Conservation (phyloP, 2,797 vertebrate genomes). For the Alca torda region DNA sequence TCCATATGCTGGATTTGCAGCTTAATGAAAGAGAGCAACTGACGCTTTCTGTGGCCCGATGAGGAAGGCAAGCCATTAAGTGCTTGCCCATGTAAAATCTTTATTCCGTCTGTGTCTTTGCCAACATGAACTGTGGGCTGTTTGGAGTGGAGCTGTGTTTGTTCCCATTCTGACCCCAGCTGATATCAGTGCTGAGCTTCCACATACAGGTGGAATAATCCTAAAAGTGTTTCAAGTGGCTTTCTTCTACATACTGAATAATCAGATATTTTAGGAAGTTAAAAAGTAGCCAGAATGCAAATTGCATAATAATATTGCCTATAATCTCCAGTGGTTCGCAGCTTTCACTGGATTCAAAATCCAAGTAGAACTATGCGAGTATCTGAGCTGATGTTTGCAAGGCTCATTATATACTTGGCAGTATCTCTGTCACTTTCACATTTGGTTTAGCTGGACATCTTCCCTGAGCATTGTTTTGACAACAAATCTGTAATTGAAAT, state of each 20-base stretch:
- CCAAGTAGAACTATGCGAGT: not conserved
- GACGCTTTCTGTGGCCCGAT: not conserved
- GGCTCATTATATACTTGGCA: not conserved
- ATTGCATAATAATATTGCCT: not conserved
- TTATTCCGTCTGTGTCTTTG: not conserved
- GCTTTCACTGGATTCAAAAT: not conserved
- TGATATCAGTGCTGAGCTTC: not conserved
- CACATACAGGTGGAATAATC: not conserved
- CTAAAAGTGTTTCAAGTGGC: rapidly evolving
- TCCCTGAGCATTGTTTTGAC: not conserved
- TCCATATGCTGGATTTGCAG: not conserved
- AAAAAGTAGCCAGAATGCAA: not conserved
- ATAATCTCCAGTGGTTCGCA: not conserved
- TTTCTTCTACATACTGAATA: not conserved
- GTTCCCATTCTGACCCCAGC: not conserved
- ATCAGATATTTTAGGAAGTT: not conserved
- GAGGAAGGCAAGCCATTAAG: not conserved
- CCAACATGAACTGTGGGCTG: not conserved
- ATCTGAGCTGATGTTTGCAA: not conserved
- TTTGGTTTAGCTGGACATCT: not conserved
- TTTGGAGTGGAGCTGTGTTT: not conserved
- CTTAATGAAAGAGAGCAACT: not conserved
- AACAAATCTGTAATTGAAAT: not conserved
- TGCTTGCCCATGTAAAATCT: not conserved
- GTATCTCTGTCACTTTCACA: not conserved